Base-by-base conservation (phyloP, 2,888 invertebrate genomes). In the Apoderus coryli region DNA sequence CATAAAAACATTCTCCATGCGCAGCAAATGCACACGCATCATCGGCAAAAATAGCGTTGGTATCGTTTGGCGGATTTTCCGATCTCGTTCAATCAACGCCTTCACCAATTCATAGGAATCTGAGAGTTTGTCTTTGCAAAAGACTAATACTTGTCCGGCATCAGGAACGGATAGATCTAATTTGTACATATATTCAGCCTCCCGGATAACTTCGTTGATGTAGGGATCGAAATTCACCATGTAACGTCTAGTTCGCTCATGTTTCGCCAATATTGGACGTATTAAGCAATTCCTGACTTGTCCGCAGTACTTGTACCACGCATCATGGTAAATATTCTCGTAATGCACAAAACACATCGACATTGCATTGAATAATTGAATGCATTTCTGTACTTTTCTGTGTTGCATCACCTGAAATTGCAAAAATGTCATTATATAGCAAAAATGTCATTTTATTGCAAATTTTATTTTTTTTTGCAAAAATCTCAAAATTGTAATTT, bases 101-200 rank as follows among this genome's bases (percentile, higher is more conserved):
- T 69, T 71, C 0, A 82, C 64, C 22, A 58, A 57, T 47, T 75
- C 74, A 35, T 64, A 68, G 10, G 72, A 67, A 22, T 61, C 59
- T 14, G 71, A 60, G 32, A 88, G 67, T 48, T 72, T 73, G 2
- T 76, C 67, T 46, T 76, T 76, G 39, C 75, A 76, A 47, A 76
- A 76, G 1, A 76, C 70, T 4, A 86, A 65, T 14, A 82, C 70
- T 49, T 76, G 72, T 3, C 80, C 80, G 19, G 73, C 63, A 47
- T 81, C 76, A 0, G 86, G 84, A 4, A 86, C 75, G 44, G 65
- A 73, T 69, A 85, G 57, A 19, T 70, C 69, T 35, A 85, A 60
- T 53, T 80, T 80, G 57, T 74, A 72, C 69, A 86, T 79, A 45
- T 78, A 76, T 49, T 85, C 81, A 0, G 81, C 70, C 60, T 88